Conservation (phyloP, 1,140 invertebrate species). For the Drosophila prosaltans region DNA sequence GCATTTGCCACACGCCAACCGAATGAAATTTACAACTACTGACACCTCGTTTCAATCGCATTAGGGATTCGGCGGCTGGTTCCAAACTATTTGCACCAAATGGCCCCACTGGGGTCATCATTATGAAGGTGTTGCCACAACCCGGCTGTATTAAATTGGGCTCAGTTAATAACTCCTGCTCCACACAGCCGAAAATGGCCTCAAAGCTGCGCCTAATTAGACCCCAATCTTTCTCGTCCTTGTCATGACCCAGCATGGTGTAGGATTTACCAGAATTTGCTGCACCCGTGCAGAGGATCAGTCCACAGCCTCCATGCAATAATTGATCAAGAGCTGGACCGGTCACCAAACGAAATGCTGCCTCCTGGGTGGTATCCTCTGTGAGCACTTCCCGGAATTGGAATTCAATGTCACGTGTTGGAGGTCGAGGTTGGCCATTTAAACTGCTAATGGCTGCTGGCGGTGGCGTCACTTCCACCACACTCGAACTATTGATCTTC, state of each 20-base stretch:
- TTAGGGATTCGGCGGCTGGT: not conserved
- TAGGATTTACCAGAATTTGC: not conserved
- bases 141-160: not conserved
- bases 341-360: not conserved
- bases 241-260: constrained; percentile 1
- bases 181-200: not conserved
- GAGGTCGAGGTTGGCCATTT: not conserved
- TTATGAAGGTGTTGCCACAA: not conserved
- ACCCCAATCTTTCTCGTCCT: not conserved
- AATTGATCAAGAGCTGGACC: constrained; percentile 6
- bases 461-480: not conserved
- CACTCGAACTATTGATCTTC: not conserved
- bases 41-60: not conserved
- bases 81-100: not conserved
- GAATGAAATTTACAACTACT: not conserved
- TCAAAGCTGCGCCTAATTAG: not conserved
- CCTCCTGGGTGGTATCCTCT: not conserved
- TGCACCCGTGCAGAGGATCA: not conserved
- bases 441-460: not conserved
- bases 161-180: not conserved
- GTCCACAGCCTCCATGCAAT: not conserved
- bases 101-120: not conserved
- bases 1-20: not conserved
- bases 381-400: constrained; percentile 3
- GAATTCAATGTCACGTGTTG: not conserved